A percentile compares a stretch with the other conserved stretches of the same genome.
These are phyloP conservation scores for Andricus curvator DNA, from an alignment of 2,888 invertebrate species.

Conservation along the genomic window DNA sequence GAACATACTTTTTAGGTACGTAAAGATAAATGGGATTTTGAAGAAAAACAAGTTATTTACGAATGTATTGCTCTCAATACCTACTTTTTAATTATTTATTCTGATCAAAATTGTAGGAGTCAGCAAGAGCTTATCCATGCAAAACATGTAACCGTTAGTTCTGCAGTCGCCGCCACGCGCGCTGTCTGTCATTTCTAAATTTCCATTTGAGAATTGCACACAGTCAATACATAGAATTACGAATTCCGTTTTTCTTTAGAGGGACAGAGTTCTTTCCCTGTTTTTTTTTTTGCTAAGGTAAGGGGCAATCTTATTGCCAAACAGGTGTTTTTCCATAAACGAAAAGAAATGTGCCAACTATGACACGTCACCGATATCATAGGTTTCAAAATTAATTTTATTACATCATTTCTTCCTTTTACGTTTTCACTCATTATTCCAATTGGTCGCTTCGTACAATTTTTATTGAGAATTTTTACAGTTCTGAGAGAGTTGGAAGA, in stretches of 20 bases:
- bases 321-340: conserved; percentile 1
- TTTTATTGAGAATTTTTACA: conserved; percentile 29
- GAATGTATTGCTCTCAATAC: too few relatives aligned
- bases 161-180: too few relatives aligned
- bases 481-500: conserved; percentile 9
- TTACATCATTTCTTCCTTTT: conserved; percentile 34
- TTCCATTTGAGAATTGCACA: too few relatives aligned
- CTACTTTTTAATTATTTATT: too few relatives aligned
- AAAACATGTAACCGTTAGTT: too few relatives aligned
- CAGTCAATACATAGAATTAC: conserved; percentile 21
- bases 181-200: too few relatives aligned
- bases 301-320: conserved; percentile 1
- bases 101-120: too few relatives aligned
- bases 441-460: conserved; percentile 24
- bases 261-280: conserved; percentile 7
- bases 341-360: conserved; percentile 34
- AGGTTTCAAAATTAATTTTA: neutral
- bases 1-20: too few relatives aligned
- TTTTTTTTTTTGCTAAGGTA: neutral
- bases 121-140: too few relatives aligned
- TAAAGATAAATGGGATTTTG: too few relatives aligned
- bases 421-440: conserved; percentile 34
- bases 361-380: conserved; percentile 31
- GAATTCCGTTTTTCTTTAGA: conserved; percentile 37
- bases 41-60: too few relatives aligned